Evolutionary conservation across 2,797 vertebrate genomes (phyloP).

Genomic region (Prunella strophiata): DNA sequence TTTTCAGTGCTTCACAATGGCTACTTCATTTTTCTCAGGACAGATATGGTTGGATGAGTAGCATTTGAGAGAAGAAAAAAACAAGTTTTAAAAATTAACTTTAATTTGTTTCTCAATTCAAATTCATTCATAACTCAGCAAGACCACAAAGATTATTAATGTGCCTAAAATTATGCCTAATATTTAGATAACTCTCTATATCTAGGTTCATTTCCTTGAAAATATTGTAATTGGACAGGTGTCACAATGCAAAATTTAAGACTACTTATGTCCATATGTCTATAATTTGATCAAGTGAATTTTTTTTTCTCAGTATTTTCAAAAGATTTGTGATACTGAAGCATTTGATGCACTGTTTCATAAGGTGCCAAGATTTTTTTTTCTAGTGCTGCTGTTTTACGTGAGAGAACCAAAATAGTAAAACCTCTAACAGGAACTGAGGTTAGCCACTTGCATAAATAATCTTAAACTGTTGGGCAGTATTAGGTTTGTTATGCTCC

Average conservation of each 20-base stretch:
- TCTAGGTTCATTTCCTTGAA: not conserved
- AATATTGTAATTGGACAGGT: not conserved
- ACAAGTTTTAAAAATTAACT: not conserved
- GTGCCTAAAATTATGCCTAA: not conserved
- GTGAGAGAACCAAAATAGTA: not conserved
- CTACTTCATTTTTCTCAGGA: not conserved
- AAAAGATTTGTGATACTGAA: not conserved
- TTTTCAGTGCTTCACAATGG: not conserved
- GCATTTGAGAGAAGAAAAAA: not conserved
- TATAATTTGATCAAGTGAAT: not conserved
- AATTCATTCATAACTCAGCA: not conserved
- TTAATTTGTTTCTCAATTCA: not conserved
- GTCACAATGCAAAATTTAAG: not conserved
- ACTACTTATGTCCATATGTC: not conserved
- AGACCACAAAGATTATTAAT: not conserved
- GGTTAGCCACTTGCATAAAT: not conserved
- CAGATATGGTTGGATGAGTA: not conserved
- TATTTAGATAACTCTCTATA: not conserved
- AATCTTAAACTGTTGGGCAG: not conserved
- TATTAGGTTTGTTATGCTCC: not conserved
- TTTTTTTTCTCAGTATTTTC: not conserved
- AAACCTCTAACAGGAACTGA: not conserved
- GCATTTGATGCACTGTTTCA: not conserved
- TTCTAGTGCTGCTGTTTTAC: not conserved
- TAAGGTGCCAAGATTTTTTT: not conserved